Evolutionary conservation across 2,797 vertebrate species (phyloP).

Genomic region (Micrastur ruficollis): DNA sequence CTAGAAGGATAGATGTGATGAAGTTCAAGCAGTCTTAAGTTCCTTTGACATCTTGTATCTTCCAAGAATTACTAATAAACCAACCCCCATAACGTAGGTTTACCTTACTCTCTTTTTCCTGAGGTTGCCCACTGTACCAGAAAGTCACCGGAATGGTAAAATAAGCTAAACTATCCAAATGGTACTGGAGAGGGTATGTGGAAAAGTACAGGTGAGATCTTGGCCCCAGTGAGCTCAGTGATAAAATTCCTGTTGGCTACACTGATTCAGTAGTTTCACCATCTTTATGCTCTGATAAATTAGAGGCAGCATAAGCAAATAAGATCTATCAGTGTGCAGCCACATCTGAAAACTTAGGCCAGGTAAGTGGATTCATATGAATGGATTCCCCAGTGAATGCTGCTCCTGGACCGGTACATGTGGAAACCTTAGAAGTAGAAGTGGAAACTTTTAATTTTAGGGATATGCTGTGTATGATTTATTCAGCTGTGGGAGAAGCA

Average conservation of each 20-base stretch:
- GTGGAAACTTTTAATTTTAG: background rate
- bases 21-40: background rate
- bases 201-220: background rate
- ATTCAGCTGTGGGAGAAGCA: conserved; percentile 18
- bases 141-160: background rate
- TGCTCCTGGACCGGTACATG: background rate
- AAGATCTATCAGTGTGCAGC: background rate
- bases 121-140: background rate
- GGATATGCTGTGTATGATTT: conserved; percentile 7
- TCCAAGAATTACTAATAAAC: background rate
- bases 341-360: background rate
- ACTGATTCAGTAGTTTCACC: background rate
- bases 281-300: conserved; percentile 2
- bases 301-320: background rate
- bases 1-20: background rate
- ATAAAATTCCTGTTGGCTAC: background rate
- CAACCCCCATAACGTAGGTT: background rate
- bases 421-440: background rate
- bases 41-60: background rate
- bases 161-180: background rate
- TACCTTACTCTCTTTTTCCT: background rate
- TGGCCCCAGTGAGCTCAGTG: background rate
- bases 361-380: background rate
- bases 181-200: background rate
- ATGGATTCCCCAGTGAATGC: background rate